A percentile compares a stretch with the other conserved stretches of the same genome.
phyloP scores from a whole-genome alignment of 2,888 invertebrate genomes.

The Eupelmus urozonus region DNA sequence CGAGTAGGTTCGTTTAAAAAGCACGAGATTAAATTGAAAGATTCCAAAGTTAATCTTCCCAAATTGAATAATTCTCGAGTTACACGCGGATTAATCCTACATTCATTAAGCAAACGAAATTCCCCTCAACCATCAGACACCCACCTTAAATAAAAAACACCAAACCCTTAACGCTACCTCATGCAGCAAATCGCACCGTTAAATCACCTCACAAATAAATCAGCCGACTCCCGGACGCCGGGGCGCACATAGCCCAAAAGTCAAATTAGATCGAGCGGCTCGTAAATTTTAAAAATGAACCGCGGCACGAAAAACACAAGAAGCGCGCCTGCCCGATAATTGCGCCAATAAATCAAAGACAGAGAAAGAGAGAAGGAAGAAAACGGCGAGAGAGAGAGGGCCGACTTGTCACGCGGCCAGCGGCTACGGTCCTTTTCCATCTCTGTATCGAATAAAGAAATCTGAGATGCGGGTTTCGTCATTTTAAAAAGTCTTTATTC shows the following conservation, averaged over 20 bases:
- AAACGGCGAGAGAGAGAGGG: too few relatives aligned
- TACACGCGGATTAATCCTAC: too few relatives aligned
- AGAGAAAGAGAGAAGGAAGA: too few relatives aligned
- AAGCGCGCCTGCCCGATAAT: neutral
- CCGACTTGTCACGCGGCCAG: too few relatives aligned
- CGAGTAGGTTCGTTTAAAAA: neutral
- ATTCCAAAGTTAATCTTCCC: too few relatives aligned
- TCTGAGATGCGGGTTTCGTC: conserved; percentile 40
- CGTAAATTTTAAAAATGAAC: neutral
- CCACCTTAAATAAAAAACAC: too few relatives aligned
- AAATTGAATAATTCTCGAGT: neutral
- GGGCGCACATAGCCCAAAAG: neutral
- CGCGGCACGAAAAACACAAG: neutral
- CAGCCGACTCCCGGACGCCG: too few relatives aligned
- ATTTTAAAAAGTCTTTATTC: conserved; percentile 37
- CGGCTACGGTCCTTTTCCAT: too few relatives aligned
- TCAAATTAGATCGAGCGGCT: conserved; percentile 4
- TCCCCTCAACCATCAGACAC: too few relatives aligned
- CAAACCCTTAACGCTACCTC: too few relatives aligned
- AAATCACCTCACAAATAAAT: neutral
- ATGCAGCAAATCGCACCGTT: neutral
- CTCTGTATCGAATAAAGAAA: conserved; percentile 37
- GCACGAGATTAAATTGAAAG: too few relatives aligned
- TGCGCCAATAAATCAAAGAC: conserved; percentile 23
- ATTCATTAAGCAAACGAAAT: too few relatives aligned